Percentiles rank a stretch among this genome's conserved stretches.
These are phyloP conservation scores for Hippolais icterina DNA, from an alignment of 2,113 vertebrate species.

Conservation along the genomic window DNA sequence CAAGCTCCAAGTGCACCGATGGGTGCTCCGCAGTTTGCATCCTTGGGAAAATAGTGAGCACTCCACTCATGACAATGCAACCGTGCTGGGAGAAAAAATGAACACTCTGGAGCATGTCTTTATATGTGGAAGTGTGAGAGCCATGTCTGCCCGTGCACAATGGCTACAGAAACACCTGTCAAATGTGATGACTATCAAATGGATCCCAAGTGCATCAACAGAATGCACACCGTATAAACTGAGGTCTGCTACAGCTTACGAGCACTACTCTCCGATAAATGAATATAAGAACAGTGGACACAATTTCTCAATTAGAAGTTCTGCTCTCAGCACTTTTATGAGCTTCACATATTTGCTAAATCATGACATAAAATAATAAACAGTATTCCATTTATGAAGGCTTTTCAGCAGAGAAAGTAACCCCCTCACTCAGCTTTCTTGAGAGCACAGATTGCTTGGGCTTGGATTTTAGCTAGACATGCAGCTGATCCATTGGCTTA, in stretches of 20 bases:
- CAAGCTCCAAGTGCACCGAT: fast-evolving
- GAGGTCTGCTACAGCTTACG: background rate
- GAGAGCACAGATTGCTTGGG: background rate
- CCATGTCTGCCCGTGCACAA: background rate
- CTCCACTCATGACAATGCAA: fast-evolving
- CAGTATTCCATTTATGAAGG: background rate
- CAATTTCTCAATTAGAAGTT: background rate
- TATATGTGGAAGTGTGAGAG: fast-evolving
- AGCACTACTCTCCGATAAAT: background rate
- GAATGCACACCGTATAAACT: background rate
- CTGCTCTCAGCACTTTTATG: background rate
- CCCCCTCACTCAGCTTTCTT: background rate
- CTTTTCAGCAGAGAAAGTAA: background rate
- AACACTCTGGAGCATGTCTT: background rate
- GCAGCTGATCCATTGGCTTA: background rate
- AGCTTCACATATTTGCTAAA: background rate
- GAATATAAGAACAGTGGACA: background rate
- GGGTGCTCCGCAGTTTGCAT: background rate
- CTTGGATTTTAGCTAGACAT: background rate
- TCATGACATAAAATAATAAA: background rate
- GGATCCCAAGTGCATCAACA: background rate
- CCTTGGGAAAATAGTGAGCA: background rate
- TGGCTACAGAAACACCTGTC: background rate
- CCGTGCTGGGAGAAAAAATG: fast-evolving
- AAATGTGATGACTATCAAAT: background rate